phyloP scores from a whole-genome alignment of 2,797 vertebrate genomes.

The Eleutherodactylus coqui region DNA sequence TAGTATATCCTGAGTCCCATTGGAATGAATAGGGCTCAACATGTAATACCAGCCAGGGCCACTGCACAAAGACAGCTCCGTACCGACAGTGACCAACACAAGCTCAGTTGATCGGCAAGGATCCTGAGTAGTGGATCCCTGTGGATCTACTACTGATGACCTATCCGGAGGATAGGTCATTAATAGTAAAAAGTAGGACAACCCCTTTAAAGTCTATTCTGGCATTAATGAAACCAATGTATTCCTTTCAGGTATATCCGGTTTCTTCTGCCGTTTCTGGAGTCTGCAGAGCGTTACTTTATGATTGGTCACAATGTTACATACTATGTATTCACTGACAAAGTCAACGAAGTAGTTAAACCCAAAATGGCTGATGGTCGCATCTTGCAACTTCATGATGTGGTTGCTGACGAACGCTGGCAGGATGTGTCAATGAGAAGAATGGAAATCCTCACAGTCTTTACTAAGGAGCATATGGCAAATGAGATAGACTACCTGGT shows the following conservation, averaged over 20 bases:
- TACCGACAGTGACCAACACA: too few species aligned
- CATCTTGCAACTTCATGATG: slow-evolving; percentile 70
- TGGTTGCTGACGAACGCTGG: slow-evolving; percentile 74
- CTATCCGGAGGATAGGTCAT: too few species aligned
- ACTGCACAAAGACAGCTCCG: too few species aligned
- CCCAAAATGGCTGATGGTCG: slow-evolving; percentile 71
- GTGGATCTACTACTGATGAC: too few species aligned
- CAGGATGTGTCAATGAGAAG: slow-evolving; percentile 68
- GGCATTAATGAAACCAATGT: not conserved
- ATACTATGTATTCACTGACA: slow-evolving; percentile 83
- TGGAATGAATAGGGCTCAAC: too few species aligned
- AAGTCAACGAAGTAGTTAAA: slow-evolving; percentile 67
- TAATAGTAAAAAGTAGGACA: too few species aligned
- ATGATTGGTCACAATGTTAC: slow-evolving; percentile 76
- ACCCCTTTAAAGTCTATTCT: not conserved
- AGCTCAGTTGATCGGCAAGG: too few species aligned
- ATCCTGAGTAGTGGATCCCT: too few species aligned
- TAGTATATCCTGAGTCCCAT: too few species aligned
- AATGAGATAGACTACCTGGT: slow-evolving; percentile 76
- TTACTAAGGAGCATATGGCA: slow-evolving; percentile 69
- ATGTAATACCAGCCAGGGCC: too few species aligned
- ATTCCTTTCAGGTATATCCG: slow-evolving; percentile 68
- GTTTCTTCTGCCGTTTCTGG: slow-evolving; percentile 74
- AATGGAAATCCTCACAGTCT: slow-evolving; percentile 72
- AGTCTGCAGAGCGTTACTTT: slow-evolving; percentile 79